These are phyloP conservation scores for Hedya salicella DNA, from an alignment of 2,888 invertebrate species.

Conservation along the genomic window DNA sequence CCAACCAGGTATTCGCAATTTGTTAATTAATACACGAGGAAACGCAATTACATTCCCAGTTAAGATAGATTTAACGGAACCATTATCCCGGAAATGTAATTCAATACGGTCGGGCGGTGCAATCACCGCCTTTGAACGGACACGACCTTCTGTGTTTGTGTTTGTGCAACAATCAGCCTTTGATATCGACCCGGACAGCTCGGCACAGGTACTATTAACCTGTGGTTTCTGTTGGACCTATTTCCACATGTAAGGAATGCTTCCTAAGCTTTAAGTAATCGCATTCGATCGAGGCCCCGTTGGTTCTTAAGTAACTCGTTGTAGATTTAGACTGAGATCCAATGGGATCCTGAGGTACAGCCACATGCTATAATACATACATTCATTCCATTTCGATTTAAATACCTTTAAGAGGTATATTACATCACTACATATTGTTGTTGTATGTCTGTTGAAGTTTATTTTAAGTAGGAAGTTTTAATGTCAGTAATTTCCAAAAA, in stretches of 20 bases:
- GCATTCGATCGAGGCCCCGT: neutral
- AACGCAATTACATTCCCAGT: slow-evolving; percentile 10
- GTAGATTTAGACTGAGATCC: no score
- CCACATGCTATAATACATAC: no score
- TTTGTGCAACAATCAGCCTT: slow-evolving; percentile 30
- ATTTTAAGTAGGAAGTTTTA: no score
- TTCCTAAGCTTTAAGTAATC: neutral
- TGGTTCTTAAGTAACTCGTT: no score
- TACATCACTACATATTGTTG: no score
- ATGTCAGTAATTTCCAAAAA: no score
- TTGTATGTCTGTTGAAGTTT: no score
- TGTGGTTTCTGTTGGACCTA: neutral
- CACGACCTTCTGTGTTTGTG: slow-evolving; percentile 16
- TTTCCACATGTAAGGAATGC: neutral
- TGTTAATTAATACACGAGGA: neutral
- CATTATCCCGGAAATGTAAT: slow-evolving; percentile 26
- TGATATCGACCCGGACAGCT: slow-evolving; percentile 13
- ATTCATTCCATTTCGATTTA: no score
- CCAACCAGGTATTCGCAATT: neutral
- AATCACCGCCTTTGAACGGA: slow-evolving; percentile 30
- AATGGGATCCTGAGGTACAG: no score
- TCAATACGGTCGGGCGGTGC: slow-evolving; percentile 19
- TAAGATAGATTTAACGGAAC: slow-evolving; percentile 6
- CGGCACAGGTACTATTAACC: slow-evolving; percentile 9
- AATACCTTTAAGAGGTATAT: no score